phyloP scores from a whole-genome alignment of 2,888 invertebrate genomes.

The Ectemnius lituratus region DNA sequence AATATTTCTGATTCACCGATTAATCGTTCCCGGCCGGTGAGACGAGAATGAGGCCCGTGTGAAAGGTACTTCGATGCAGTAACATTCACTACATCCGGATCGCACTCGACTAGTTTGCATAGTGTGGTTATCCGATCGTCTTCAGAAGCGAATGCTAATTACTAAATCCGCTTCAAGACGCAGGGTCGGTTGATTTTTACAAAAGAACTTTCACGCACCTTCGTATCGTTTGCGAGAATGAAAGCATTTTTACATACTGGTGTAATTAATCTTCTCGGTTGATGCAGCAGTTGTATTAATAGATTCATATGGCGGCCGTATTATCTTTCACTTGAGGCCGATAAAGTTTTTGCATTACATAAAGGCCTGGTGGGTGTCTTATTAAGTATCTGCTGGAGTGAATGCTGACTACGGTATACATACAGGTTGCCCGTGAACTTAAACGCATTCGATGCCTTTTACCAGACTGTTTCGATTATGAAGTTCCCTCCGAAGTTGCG shows the following conservation, averaged over 20 bases:
- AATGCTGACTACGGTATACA: constrained; percentile 44
- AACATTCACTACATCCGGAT: too few species aligned
- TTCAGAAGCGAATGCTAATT: neutral
- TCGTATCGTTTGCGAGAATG: neutral
- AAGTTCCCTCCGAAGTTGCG: constrained; percentile 17
- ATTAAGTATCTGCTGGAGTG: constrained; percentile 49
- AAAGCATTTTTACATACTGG: constrained; percentile 18
- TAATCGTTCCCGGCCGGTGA: neutral
- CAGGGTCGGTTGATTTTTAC: neutral
- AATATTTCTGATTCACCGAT: constrained; percentile 7
- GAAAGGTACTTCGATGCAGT: too few species aligned
- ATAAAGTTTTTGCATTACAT: constrained; percentile 51
- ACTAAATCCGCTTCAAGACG: neutral
- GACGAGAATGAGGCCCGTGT: too few species aligned
- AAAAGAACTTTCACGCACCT: constrained; percentile 1
- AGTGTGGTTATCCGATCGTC: neutral
- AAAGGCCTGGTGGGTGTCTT: constrained; percentile 50
- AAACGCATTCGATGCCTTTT: constrained; percentile 41
- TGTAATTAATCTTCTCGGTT: neutral
- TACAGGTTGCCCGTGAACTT: constrained; percentile 55
- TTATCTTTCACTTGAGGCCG: constrained; percentile 42
- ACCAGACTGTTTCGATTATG: constrained; percentile 45
- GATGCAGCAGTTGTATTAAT: neutral
- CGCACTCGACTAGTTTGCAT: constrained; percentile 1
- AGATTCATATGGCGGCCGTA: constrained; percentile 36